phyloP scores from a whole-genome alignment of 2,888 invertebrate species.

The Rutpela maculata region DNA sequence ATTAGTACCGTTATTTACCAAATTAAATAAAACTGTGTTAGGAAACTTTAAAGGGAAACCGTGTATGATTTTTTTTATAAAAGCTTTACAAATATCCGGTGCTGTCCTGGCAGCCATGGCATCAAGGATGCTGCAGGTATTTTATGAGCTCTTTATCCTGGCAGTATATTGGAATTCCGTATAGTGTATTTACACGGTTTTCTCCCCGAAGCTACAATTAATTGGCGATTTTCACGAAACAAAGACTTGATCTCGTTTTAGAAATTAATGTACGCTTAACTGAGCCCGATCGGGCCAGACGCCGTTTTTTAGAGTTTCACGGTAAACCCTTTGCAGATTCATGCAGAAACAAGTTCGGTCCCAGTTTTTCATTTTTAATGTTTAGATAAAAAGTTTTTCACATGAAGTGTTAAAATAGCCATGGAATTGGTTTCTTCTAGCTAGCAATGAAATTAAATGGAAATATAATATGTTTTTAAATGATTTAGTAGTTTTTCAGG shows the following conservation, averaged over 20 bases:
- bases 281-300: conserved; percentile 51
- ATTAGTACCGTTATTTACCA: background rate
- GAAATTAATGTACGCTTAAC: conserved; percentile 64
- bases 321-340: conserved; percentile 30
- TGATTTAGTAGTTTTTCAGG: too few relatives aligned
- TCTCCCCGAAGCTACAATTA: conserved; percentile 67
- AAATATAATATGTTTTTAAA: background rate
- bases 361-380: conserved; percentile 7
- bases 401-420: conserved; percentile 1
- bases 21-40: conserved; percentile 3
- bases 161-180: conserved; percentile 66
- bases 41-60: conserved; percentile 26
- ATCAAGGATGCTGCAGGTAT: conserved; percentile 56
- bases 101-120: conserved; percentile 21
- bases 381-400: background rate
- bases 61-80: conserved; percentile 25
- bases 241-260: conserved; percentile 66
- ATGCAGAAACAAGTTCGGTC: conserved; percentile 38
- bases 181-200: conserved; percentile 65
- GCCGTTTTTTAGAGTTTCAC: conserved; percentile 52
- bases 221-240: conserved; percentile 70
- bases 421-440: background rate
- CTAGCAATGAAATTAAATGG: background rate
- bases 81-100: conserved; percentile 36
- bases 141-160: conserved; percentile 65